A percentile compares a stretch with the other conserved stretches of the same genome.
Conservation (phyloP, 2,888 invertebrate species). For the Polydesmus complanatus region DNA sequence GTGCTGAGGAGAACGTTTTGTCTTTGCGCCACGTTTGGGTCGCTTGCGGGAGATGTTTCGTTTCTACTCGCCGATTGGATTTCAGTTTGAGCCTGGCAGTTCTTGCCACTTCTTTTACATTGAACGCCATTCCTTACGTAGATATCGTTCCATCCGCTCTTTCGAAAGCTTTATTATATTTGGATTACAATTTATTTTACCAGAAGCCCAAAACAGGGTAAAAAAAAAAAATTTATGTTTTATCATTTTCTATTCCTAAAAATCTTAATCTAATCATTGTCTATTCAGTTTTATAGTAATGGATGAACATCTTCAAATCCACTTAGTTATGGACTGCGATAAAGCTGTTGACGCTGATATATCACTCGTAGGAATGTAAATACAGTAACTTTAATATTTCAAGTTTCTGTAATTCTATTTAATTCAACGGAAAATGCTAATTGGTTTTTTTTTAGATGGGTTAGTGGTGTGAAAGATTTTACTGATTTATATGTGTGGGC, state of each 20-base stretch:
- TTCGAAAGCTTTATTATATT: constrained; percentile 9
- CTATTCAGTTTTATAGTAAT: background rate
- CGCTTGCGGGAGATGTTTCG: too few relatives aligned
- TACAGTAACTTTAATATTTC: too few relatives aligned
- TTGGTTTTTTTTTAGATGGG: constrained; percentile 6
- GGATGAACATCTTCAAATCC: background rate
- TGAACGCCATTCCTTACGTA: constrained; percentile 1
- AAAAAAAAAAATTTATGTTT: background rate
- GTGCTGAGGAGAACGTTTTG: too few relatives aligned
- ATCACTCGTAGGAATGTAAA: too few relatives aligned
- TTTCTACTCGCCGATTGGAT: too few relatives aligned
- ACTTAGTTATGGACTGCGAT: too few relatives aligned
- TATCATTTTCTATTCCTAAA: background rate
- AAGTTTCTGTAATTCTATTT: too few relatives aligned
- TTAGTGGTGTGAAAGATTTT: constrained; percentile 2
- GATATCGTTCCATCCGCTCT: constrained; percentile 11
- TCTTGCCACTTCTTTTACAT: background rate
- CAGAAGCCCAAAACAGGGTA: constrained; percentile 15
- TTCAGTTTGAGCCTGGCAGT: background rate
- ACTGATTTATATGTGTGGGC: constrained; percentile 11
- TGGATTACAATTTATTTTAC: constrained; percentile 8
- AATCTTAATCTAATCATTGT: background rate
- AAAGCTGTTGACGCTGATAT: too few relatives aligned
- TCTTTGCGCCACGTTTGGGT: too few relatives aligned
- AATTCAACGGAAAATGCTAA: background rate